Percentiles rank a stretch among this genome's conserved stretches.
Evolutionary conservation across 2,797 vertebrate genomes (phyloP).

Genomic region (Hippoglossus hippoglossus): DNA sequence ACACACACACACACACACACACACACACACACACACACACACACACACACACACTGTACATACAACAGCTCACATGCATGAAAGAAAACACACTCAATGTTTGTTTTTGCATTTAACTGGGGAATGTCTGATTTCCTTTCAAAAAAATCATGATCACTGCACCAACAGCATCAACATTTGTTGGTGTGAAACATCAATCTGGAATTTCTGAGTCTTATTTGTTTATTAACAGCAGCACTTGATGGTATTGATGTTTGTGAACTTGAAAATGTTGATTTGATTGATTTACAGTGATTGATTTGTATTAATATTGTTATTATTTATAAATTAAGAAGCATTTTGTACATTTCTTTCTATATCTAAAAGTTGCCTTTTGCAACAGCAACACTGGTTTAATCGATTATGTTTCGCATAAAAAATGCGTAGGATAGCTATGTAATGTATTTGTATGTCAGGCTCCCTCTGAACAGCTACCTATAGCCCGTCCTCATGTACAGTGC

Average conservation of each 20-base stretch:
- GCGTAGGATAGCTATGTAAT: conserved; percentile 56
- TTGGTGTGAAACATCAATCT: conserved; percentile 51
- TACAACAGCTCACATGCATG: conserved; percentile 65
- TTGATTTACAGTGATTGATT: conserved; percentile 54
- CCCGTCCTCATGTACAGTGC: conserved; percentile 44
- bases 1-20: conserved; percentile 34
- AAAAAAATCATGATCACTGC: conserved; percentile 30
- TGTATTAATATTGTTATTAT: conserved; percentile 44
- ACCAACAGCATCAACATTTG: conserved; percentile 41
- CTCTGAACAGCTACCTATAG: conserved; percentile 41
- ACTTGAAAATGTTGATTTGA: conserved; percentile 62
- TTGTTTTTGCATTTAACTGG: conserved; percentile 56
- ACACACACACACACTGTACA: conserved; percentile 59
- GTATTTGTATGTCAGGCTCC: conserved; percentile 62
- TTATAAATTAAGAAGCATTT: conserved; percentile 70
- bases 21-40: conserved; percentile 35
- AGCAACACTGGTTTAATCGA: conserved; percentile 45
- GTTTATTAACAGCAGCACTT: conserved; percentile 72
- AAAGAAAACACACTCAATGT: conserved; percentile 49
- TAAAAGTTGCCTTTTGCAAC: conserved; percentile 74
- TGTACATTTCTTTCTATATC: conserved; percentile 80
- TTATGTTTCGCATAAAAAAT: conserved; percentile 48
- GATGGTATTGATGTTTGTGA: conserved; percentile 77
- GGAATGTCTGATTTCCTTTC: conserved; percentile 57
- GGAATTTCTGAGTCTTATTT: conserved; percentile 48